A percentile compares a stretch with the other conserved stretches of the same genome.
Evolutionary conservation across 2,797 vertebrate genomes (phyloP).

Genomic region (Natrix natrix): DNA sequence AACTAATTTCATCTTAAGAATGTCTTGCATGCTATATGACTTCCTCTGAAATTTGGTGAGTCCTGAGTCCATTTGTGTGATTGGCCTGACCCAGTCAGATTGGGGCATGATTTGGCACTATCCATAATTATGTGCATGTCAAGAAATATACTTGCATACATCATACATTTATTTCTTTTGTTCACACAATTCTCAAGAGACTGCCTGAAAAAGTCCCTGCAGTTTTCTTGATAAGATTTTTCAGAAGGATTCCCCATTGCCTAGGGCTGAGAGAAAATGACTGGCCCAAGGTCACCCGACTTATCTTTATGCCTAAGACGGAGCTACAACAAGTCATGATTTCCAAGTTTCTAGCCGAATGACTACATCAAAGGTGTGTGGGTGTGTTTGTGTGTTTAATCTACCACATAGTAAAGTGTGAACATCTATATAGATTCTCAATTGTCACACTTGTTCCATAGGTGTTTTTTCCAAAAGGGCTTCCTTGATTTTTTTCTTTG

Average conservation of each 20-base stretch:
- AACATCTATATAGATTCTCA: too few relatives aligned
- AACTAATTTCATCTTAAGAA: neutral
- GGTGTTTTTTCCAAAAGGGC: too few relatives aligned
- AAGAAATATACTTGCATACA: neutral
- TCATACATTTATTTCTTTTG: neutral
- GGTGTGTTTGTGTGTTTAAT: too few relatives aligned
- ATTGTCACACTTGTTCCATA: too few relatives aligned
- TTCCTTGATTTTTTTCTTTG: too few relatives aligned
- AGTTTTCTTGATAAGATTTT: neutral
- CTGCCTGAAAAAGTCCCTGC: neutral
- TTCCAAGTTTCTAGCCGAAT: too few relatives aligned
- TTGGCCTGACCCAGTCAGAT: neutral
- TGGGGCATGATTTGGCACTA: neutral
- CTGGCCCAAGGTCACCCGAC: neutral
- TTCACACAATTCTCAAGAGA: neutral
- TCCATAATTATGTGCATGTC: neutral
- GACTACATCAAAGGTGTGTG: too few relatives aligned
- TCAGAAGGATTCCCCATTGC: neutral
- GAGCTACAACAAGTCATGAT: neutral
- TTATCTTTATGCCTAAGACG: neutral
- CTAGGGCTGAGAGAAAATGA: neutral
- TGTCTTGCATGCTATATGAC: too few relatives aligned
- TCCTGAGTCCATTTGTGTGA: neutral
- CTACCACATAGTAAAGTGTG: too few relatives aligned
- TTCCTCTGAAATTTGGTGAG: neutral